Conservation (phyloP, 2,797 vertebrate species). For the Alca torda region DNA sequence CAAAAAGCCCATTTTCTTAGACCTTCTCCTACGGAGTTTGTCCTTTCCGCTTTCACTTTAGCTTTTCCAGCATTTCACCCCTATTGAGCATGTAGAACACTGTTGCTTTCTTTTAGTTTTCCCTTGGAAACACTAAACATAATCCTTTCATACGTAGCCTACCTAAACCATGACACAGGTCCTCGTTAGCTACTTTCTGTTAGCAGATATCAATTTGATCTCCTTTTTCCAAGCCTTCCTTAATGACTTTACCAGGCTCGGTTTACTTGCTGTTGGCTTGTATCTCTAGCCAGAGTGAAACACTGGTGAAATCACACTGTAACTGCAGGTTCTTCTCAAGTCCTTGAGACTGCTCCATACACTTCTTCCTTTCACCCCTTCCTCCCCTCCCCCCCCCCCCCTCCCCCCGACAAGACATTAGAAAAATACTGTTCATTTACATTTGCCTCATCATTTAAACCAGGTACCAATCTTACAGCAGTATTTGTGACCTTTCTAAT, state of each 20-base stretch:
- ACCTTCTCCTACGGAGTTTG: neutral
- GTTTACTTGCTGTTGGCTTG: neutral
- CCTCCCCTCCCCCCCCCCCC: no score
- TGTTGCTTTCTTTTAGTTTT: neutral
- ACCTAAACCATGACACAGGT: neutral
- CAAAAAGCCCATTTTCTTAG: neutral
- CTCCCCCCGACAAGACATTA: neutral
- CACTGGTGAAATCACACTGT: neutral
- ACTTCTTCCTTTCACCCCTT: neutral
- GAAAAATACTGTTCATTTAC: neutral
- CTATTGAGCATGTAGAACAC: fast-evolving
- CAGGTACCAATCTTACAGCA: neutral
- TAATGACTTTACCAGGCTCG: neutral
- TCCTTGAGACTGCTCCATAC: neutral
- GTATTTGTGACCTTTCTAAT: neutral
- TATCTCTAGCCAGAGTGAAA: neutral
- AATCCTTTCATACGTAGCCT: neutral
- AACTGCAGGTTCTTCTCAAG: neutral
- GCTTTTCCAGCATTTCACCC: neutral
- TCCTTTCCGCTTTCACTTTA: neutral
- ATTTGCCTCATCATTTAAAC: neutral
- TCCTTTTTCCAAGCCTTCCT: neutral
- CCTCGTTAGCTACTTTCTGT: neutral
- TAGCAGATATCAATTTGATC: neutral
- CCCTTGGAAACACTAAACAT: neutral